Evolutionary conservation across 2,113 vertebrate species (phyloP), one percentile per base, ranked within the genome.

Genomic region (Plecturocebus donacophilus): DNA sequence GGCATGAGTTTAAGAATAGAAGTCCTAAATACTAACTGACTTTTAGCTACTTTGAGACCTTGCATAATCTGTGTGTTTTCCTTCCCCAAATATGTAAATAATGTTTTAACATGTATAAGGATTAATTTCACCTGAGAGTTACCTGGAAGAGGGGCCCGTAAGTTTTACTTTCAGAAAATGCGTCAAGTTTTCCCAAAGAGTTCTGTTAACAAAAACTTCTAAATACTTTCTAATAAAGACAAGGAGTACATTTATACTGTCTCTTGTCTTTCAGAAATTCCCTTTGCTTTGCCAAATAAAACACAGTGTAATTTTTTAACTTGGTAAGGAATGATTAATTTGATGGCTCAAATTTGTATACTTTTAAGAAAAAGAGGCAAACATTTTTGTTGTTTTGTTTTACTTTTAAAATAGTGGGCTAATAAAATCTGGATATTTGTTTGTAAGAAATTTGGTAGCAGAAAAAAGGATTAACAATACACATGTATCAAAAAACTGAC

Each of bases 241-340:
- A 40, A 40, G 6, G 11, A n/a, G 42, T 94, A 42, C 13, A 77
- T 80, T 86, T 90, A 80, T 91, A 61, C 75, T 35, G 12, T 68
- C 35, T 83, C 52, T n/a, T 45, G 17, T 16, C 13, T 96, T 96
- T 87, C 35, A 90, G 75, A 96, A 90, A 80, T 96, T 95, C 30
- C 20, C n/a, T 80, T 90, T 83, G n/a, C 45, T 97, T 94, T 80
- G n/a, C 70, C 7, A 56, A 91, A 95, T 42, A 61, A 61, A 71
- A 40, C 32, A 23, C 5, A 11, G 12, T 16, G 23, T 91, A 66
- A 91, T 76, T 95, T 95, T 64, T 92, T 64, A 94, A 84, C 45
- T 92, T 87, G 90, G 40, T 82, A 87, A 92, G 49, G 16, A 92
- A 73, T 17, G 42, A 73, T 77, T 66, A 56, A 70, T 88, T 81